A percentile compares a stretch with the other conserved stretches of the same genome.
phyloP scores from a whole-genome alignment of 2,113 vertebrate genomes.

The Leuciscus idus region DNA sequence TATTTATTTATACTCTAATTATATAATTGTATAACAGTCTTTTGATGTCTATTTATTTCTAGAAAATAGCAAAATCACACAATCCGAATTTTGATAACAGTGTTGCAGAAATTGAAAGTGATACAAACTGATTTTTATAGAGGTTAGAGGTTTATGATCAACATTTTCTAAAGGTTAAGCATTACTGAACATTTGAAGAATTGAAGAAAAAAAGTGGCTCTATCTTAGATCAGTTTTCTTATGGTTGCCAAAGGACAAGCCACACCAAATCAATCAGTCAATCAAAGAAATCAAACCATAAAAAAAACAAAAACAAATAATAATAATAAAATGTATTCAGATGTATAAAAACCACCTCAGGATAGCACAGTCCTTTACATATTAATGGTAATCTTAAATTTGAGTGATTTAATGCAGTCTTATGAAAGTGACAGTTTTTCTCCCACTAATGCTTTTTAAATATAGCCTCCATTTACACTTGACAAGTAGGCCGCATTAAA shows the following conservation, averaged over 20 bases:
- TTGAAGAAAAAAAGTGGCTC: background rate
- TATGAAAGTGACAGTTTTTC: slow-evolving; percentile 28
- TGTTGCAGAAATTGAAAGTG: background rate
- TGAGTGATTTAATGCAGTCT: background rate
- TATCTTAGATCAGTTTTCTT: background rate
- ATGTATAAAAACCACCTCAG: background rate
- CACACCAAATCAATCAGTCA: background rate
- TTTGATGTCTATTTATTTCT: background rate
- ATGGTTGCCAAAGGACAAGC: background rate
- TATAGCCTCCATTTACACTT: slow-evolving; percentile 20
- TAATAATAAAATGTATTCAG: background rate
- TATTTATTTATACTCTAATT: background rate
- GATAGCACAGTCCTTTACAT: background rate
- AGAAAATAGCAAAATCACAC: background rate
- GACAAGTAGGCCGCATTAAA: slow-evolving; percentile 17
- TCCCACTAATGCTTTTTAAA: slow-evolving; percentile 34
- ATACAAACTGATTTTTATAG: background rate
- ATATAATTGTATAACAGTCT: background rate
- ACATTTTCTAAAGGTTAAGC: background rate
- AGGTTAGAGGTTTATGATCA: background rate
- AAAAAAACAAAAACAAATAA: background rate
- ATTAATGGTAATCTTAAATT: background rate
- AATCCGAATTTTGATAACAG: background rate
- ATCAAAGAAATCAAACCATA: background rate
- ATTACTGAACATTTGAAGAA: background rate